A percentile compares a stretch with the other conserved stretches of the same genome.
phyloP scores from a whole-genome alignment of 2,113 vertebrate species.

The Phasianus colchicus region DNA sequence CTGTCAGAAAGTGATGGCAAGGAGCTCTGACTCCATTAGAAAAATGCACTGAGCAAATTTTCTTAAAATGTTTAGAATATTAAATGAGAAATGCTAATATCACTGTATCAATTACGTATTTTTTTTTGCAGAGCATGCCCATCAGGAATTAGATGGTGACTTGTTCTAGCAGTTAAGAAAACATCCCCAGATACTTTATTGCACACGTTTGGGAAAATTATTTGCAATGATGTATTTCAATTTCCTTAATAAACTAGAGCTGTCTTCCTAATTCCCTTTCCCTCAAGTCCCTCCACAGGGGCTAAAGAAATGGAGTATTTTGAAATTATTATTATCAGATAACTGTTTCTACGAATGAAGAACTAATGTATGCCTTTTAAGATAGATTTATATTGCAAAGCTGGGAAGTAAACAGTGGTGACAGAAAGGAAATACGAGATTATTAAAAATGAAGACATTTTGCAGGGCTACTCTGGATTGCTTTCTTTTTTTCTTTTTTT shows the following conservation, averaged over 20 bases:
- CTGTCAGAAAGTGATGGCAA: constrained; percentile 43
- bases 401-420: constrained; percentile 36
- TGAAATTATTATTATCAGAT: constrained; percentile 28
- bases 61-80: constrained; percentile 73
- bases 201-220: constrained; percentile 56
- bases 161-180: constrained; percentile 52
- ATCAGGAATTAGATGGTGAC: constrained; percentile 71
- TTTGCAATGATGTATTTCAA: constrained; percentile 63
- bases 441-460: constrained; percentile 47
- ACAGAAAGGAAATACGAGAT: constrained; percentile 38
- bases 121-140: constrained; percentile 16
- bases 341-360: constrained; percentile 43
- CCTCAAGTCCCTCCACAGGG: constrained; percentile 28
- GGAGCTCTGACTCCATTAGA: constrained; percentile 61
- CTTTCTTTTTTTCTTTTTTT: neutral
- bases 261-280: constrained; percentile 46
- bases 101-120: neutral
- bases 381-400: constrained; percentile 16
- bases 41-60: constrained; percentile 59
- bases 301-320: constrained; percentile 48
- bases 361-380: constrained; percentile 2
- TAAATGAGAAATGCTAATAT: constrained; percentile 56
- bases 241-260: constrained; percentile 68
- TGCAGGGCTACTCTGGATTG: constrained; percentile 38
- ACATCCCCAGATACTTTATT: constrained; percentile 46